Evolutionary conservation across 2,113 vertebrate genomes (phyloP).

Genomic region (Silurus asotus): DNA sequence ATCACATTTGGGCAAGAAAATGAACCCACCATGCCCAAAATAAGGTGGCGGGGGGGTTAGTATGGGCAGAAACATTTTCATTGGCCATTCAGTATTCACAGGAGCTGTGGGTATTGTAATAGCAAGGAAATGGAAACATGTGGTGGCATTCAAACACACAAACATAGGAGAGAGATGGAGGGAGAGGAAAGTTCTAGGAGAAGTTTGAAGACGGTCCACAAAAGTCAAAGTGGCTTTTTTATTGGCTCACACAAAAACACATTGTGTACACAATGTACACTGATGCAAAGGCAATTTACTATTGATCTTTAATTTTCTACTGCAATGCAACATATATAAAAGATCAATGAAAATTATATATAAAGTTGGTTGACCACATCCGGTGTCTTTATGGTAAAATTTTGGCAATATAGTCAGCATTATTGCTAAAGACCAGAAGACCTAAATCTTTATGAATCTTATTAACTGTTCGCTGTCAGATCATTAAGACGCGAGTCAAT

Average conservation of each 20-base stretch:
- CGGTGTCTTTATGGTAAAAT: not conserved
- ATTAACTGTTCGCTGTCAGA: not conserved
- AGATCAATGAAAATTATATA: not conserved
- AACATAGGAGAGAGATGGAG: slow-evolving; percentile 48
- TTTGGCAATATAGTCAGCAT: not conserved
- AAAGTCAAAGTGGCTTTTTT: not conserved
- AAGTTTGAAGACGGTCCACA: not conserved
- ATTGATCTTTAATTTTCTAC: not conserved
- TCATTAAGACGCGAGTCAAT: not conserved
- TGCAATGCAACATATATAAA: not conserved
- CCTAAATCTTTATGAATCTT: not conserved
- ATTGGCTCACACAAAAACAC: not conserved
- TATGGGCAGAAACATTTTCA: slow-evolving; percentile 22
- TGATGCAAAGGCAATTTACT: not conserved
- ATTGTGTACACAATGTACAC: not conserved
- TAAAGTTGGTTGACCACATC: not conserved
- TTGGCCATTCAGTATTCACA: slow-evolving; percentile 51
- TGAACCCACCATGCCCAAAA: slow-evolving; percentile 30
- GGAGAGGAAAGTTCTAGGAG: not conserved
- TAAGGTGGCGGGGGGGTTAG: not conserved
- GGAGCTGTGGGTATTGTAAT: slow-evolving; percentile 49
- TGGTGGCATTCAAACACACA: slow-evolving; percentile 46
- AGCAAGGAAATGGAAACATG: slow-evolving; percentile 50
- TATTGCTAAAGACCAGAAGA: not conserved
- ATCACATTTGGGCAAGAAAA: slow-evolving; percentile 58